Evolutionary conservation across 2,113 vertebrate genomes (phyloP).

Genomic region (Crotalus viridis): DNA sequence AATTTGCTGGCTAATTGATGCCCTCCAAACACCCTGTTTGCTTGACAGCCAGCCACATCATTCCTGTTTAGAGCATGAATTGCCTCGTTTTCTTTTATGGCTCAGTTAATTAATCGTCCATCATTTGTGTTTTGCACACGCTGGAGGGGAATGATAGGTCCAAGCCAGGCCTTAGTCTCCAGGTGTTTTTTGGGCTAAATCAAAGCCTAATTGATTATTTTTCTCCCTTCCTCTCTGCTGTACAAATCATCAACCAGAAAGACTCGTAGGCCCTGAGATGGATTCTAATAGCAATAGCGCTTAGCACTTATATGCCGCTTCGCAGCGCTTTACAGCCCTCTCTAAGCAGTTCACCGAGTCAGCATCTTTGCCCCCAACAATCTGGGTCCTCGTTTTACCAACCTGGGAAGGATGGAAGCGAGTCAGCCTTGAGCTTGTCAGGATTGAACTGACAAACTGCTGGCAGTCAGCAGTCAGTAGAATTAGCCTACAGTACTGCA

Average conservation of each 20-base stretch:
- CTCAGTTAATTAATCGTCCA: slow-evolving; percentile 12
- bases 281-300: background rate
- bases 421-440: too few species aligned
- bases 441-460: too few species aligned
- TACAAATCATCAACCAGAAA: background rate
- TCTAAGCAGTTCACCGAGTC: too few species aligned
- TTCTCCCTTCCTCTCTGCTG: background rate
- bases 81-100: background rate
- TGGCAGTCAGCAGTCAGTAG: too few species aligned
- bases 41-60: background rate
- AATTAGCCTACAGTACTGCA: too few species aligned
- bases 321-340: too few species aligned
- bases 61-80: background rate
- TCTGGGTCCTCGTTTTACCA: too few species aligned
- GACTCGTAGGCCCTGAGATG: background rate
- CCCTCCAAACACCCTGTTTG: background rate
- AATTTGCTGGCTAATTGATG: slow-evolving; percentile 12
- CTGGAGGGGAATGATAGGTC: background rate
- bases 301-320: too few species aligned
- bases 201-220: background rate
- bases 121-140: background rate
- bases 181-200: background rate
- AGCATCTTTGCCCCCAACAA: too few species aligned
- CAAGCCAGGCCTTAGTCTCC: background rate
- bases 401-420: too few species aligned